Percentiles rank a stretch among this genome's conserved stretches.
Conservation (phyloP, 2,113 vertebrate genomes). For the Cyprinus carpio region DNA sequence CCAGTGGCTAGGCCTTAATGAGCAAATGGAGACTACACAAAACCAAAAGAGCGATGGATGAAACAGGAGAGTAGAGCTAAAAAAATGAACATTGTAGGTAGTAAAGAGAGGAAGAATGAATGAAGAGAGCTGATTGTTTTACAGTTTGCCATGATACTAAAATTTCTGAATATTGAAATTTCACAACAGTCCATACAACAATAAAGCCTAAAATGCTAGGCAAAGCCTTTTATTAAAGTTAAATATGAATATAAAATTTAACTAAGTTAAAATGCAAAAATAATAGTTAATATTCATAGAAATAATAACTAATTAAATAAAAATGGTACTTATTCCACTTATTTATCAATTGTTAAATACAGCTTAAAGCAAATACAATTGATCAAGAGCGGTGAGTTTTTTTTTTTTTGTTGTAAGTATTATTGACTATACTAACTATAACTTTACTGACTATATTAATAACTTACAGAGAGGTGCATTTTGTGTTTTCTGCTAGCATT, state of each 20-base stretch:
- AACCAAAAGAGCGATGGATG: not conserved
- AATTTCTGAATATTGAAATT: not conserved
- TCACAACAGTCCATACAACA: not conserved
- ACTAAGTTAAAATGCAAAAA: no score
- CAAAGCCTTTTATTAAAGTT: conserved; percentile 5
- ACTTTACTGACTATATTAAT: not conserved
- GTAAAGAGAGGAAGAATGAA: not conserved
- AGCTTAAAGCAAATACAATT: not conserved
- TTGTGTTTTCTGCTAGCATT: not conserved
- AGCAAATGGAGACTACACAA: conserved; percentile 37
- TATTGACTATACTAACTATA: not conserved
- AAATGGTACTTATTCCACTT: not conserved
- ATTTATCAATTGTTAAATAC: not conserved
- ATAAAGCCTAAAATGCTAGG: not conserved
- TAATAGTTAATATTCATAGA: not conserved
- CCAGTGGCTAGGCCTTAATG: conserved; percentile 56
- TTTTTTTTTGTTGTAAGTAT: no score
- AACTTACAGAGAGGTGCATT: not conserved
- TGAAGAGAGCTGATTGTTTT: not conserved
- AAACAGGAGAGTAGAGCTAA: conserved; percentile 27
- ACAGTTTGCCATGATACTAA: not conserved
- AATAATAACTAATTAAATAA: not conserved
- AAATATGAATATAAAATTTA: not conserved
- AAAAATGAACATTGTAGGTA: not conserved
- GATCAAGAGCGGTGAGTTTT: not conserved